Evolutionary conservation across 2,113 vertebrate species (phyloP).

Genomic region (Hylia prasina): DNA sequence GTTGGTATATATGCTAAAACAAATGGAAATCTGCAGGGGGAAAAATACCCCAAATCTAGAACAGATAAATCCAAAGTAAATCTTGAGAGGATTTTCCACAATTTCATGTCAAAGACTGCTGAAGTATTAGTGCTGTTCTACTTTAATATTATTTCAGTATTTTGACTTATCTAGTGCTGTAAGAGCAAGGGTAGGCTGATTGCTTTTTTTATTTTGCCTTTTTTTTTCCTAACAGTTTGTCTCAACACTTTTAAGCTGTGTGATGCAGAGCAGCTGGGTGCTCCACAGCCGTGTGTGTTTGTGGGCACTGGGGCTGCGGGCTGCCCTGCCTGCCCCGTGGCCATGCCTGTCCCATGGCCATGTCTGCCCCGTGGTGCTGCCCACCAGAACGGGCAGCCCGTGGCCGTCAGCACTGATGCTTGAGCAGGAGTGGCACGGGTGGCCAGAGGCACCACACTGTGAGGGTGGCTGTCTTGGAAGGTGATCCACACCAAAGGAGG

Average conservation of each 20-base stretch:
- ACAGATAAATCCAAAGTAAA: background rate
- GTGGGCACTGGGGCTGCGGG: accelerated
- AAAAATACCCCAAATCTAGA: background rate
- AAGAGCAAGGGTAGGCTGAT: background rate
- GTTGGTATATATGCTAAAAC: background rate
- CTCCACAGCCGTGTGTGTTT: accelerated
- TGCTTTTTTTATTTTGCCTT: background rate
- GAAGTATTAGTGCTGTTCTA: background rate
- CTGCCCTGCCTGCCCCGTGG: background rate
- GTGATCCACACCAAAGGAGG: accelerated
- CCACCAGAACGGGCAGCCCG: accelerated
- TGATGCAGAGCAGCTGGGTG: background rate
- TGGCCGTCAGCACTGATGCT: accelerated
- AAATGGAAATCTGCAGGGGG: background rate
- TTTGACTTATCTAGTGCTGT: background rate
- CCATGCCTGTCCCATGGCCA: background rate
- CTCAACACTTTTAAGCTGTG: background rate
- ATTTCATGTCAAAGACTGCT: background rate
- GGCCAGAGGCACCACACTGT: background rate
- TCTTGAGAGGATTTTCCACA: background rate
- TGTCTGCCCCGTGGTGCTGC: accelerated
- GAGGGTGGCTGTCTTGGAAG: accelerated
- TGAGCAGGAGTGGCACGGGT: accelerated
- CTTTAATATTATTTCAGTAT: background rate
- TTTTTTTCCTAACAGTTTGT: background rate